Evolutionary conservation across 2,888 invertebrate genomes (phyloP).

Genomic region (Tenthredo notha): DNA sequence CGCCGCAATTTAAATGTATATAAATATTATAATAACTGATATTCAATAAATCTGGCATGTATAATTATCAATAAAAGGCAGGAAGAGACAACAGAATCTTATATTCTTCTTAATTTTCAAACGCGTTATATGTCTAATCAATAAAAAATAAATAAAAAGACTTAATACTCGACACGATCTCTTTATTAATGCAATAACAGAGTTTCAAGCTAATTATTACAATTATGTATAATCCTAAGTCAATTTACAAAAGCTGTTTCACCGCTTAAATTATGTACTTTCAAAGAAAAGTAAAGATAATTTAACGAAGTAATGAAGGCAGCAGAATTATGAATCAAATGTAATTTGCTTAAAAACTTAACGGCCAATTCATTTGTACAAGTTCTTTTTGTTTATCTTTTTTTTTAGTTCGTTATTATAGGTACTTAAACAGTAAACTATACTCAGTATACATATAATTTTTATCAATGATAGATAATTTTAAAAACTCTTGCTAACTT

Average conservation of each 20-base stretch:
- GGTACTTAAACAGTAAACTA: background rate
- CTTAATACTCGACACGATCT: slow-evolving; percentile 34
- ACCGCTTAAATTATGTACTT: background rate
- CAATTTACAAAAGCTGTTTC: slow-evolving; percentile 30
- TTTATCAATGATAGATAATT: slow-evolving; percentile 2
- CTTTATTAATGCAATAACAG: slow-evolving; percentile 28
- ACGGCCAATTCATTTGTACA: slow-evolving; percentile 21
- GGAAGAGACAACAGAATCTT: background rate
- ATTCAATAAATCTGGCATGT: slow-evolving; percentile 68
- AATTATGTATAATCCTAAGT: background rate
- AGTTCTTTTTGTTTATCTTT: background rate
- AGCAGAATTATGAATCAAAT: background rate
- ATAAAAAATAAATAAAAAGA: no score
- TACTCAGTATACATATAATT: background rate
- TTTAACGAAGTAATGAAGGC: background rate
- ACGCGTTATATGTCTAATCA: no score
- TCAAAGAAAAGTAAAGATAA: background rate
- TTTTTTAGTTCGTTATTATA: background rate
- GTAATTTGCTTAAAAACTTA: slow-evolving; percentile 10
- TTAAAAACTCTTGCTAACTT: background rate
- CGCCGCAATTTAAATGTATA: slow-evolving; percentile 58
- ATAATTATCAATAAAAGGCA: slow-evolving; percentile 67
- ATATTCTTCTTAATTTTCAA: no score
- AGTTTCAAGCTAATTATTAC: slow-evolving; percentile 21
- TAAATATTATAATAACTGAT: slow-evolving; percentile 69